These are phyloP conservation scores for Cordylochernes scorpioides DNA, from an alignment of 2,888 invertebrate species.

Conservation along the genomic window DNA sequence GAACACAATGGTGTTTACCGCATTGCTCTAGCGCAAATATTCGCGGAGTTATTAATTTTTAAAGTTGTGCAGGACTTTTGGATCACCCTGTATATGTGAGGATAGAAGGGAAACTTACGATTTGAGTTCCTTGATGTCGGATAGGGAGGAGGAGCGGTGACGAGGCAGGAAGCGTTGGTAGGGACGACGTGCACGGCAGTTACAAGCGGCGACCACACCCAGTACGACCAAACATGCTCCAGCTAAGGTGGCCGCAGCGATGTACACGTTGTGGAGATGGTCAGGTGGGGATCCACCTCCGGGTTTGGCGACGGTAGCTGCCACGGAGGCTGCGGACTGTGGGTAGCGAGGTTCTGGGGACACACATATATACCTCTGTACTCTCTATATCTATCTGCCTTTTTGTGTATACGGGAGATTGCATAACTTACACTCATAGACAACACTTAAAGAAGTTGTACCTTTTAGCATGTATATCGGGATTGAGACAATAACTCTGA, in stretches of 20 bases:
- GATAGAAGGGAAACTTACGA: conserved; percentile 10
- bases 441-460: no score
- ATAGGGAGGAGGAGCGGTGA: conserved; percentile 10
- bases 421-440: no score
- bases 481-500: no score
- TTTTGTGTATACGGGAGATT: no score
- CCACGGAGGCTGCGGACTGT: background rate
- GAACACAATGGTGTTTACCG: no score
- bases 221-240: conserved; percentile 45
- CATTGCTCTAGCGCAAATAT: no score
- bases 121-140: conserved; percentile 13
- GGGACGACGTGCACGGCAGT: conserved; percentile 48
- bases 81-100: no score
- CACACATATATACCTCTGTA: no score
- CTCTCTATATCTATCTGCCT: no score
- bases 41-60: no score
- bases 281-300: conserved; percentile 27
- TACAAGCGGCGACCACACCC: conserved; percentile 44
- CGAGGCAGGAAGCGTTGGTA: conserved; percentile 23
- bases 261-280: conserved; percentile 44
- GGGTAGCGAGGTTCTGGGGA: background rate
- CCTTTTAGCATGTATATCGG: no score
- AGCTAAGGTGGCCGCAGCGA: conserved; percentile 45
- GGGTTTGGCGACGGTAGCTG: conserved; percentile 11
- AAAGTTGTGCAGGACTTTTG: no score